Evolutionary conservation across 1,140 invertebrate genomes (phyloP).

Genomic region (Drosophila tsacasi): DNA sequence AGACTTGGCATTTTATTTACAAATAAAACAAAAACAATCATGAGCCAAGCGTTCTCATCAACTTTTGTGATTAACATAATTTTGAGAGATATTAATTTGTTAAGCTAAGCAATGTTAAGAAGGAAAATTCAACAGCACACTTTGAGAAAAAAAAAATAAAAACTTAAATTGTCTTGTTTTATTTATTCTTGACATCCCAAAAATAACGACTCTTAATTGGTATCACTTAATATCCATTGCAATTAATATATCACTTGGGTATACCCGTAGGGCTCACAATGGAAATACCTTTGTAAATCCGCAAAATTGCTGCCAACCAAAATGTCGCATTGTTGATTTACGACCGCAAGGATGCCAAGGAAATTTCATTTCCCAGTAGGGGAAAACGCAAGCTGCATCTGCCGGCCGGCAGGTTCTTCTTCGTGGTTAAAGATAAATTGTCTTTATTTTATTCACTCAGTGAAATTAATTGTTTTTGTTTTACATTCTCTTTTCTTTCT

Average conservation of each 20-base stretch:
- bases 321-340: slow-evolving; percentile 26
- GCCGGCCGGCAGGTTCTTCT: not conserved
- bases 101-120: not conserved
- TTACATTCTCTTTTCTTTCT: not conserved
- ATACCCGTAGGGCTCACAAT: not conserved
- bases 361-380: not conserved
- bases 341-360: slow-evolving; percentile 11
- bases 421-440: not conserved
- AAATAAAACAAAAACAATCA: not conserved
- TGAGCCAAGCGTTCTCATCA: not conserved
- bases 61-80: not conserved
- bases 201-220: not conserved
- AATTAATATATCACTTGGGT: slow-evolving; percentile 12
- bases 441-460: not conserved
- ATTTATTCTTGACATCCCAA: not conserved
- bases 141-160: not conserved
- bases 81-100: not conserved
- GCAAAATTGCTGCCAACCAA: slow-evolving; percentile 17
- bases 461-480: not conserved
- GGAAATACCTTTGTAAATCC: not conserved
- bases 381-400: slow-evolving; percentile 5
- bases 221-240: not conserved
- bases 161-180: not conserved
- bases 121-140: not conserved
- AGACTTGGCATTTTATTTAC: not conserved